These are phyloP conservation scores for Poeciliopsis presidionis DNA, from an alignment of 2,797 vertebrate genomes.

Conservation along the genomic window DNA sequence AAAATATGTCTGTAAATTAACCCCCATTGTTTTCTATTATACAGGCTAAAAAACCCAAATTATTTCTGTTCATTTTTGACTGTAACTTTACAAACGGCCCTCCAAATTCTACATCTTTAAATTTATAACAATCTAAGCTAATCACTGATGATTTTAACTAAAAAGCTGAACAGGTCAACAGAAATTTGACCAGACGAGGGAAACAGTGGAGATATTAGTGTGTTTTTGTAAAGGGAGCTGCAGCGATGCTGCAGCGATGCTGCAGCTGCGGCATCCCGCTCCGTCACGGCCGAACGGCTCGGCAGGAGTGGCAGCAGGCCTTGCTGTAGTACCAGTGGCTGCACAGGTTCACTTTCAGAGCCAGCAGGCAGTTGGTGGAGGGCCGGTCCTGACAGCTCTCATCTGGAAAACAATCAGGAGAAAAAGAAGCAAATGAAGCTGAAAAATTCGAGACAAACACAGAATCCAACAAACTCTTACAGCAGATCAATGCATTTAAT, in stretches of 20 bases:
- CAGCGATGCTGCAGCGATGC: slow-evolving; percentile 10
- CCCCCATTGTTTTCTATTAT: not conserved
- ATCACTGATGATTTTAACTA: not conserved
- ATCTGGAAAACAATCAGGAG: slow-evolving; percentile 73
- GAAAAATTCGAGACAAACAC: not conserved
- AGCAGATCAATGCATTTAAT: too few relatives aligned
- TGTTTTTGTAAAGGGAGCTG: slow-evolving; percentile 16
- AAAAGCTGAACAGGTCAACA: not conserved
- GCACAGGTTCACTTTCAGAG: slow-evolving; percentile 97
- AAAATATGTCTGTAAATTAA: not conserved
- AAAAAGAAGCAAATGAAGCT: not conserved
- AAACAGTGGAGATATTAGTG: not conserved
- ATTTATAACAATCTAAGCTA: not conserved
- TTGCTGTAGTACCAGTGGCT: slow-evolving; percentile 99
- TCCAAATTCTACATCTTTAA: not conserved
- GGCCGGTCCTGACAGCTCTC: slow-evolving; percentile 97
- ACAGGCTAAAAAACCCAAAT: not conserved
- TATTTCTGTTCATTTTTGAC: not conserved
- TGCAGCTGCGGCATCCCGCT: slow-evolving; percentile 2
- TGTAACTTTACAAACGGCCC: not conserved
- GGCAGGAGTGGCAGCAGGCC: slow-evolving; percentile 96
- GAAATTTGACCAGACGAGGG: not conserved
- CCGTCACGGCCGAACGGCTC: slow-evolving; percentile 70
- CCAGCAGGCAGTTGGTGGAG: slow-evolving; percentile 94
- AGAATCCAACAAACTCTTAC: too few relatives aligned